Conservation (phyloP, 1,140 invertebrate genomes). For the Oppia nitens region DNA sequence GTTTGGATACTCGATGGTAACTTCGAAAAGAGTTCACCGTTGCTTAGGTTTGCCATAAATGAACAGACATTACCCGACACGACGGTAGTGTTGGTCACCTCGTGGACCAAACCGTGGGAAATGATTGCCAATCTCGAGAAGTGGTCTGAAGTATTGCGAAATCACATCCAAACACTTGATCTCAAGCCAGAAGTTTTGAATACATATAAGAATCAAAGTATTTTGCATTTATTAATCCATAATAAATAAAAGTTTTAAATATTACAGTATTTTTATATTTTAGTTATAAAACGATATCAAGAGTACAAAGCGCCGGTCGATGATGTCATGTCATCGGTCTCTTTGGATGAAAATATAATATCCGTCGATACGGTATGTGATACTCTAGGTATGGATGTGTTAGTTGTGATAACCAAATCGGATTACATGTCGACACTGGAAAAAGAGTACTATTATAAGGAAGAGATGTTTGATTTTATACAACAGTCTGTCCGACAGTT, state of each 20-base stretch:
- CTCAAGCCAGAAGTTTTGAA: constrained; percentile 44
- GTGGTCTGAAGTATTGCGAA: constrained; percentile 72
- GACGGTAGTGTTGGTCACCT: constrained; percentile 77
- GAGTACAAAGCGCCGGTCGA: constrained; percentile 42
- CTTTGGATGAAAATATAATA: constrained; percentile 36
- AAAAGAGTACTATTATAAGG: constrained; percentile 71
- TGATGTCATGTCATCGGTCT: constrained; percentile 14
- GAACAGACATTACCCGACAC: constrained; percentile 78
- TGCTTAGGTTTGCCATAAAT: constrained; percentile 83
- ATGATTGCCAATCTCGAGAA: constrained; percentile 79
- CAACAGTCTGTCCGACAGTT: constrained; percentile 94
- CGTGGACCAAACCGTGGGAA: constrained; percentile 92
- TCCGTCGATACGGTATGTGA: constrained; percentile 71
- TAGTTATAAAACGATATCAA: constrained; percentile 48
- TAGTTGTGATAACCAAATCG: constrained; percentile 94
- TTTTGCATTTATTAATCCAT: background rate
- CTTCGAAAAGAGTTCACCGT: constrained; percentile 59
- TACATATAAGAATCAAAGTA: constrained; percentile 28
- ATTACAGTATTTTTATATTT: constrained; percentile 27
- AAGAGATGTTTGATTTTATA: constrained; percentile 98
- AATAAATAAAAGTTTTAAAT: background rate
- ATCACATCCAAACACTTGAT: constrained; percentile 81
- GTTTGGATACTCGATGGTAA: constrained; percentile 69
- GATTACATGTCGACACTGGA: constrained; percentile 93
- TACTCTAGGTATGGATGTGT: constrained; percentile 87